A percentile compares a stretch with the other conserved stretches of the same genome.
phyloP scores from a whole-genome alignment of 2,888 invertebrate species.

The Lasioglossum figueresi region DNA sequence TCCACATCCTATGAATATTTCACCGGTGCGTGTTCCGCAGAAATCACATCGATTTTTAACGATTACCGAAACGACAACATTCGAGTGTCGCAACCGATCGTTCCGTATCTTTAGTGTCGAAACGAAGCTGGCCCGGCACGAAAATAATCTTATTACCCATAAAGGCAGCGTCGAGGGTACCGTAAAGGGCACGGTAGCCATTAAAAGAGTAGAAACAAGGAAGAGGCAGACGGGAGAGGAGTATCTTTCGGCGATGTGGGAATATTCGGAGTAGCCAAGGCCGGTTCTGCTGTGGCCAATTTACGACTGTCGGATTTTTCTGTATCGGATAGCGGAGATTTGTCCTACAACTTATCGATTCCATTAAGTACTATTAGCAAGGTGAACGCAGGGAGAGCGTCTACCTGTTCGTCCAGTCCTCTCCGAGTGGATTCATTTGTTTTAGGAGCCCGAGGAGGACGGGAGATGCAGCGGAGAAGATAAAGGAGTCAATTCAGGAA shows the following conservation, averaged over 20 bases:
- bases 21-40: not conserved
- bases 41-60: not conserved
- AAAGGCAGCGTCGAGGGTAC: constrained; percentile 51
- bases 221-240: not conserved
- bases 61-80: not conserved
- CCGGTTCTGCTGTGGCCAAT: constrained; percentile 47
- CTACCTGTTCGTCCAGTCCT: constrained; percentile 54
- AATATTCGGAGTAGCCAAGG: not conserved
- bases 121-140: constrained; percentile 4
- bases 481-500: constrained; percentile 66
- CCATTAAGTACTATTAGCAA: constrained; percentile 78
- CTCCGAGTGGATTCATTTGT: constrained; percentile 73
- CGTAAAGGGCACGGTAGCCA: constrained; percentile 59
- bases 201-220: constrained; percentile 48
- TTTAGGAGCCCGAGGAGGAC: constrained; percentile 58
- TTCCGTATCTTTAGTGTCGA: not conserved
- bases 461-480: constrained; percentile 63
- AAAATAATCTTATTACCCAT: constrained; percentile 63
- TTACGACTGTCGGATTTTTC: constrained; percentile 65
- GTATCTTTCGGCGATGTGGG: not conserved
- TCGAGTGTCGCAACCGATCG: not conserved
- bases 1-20: not conserved
- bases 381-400: constrained; percentile 18
- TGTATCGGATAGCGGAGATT: constrained; percentile 70
- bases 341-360: constrained; percentile 78